Percentiles rank a stretch among this genome's conserved stretches.
These are phyloP conservation scores for Pelobates cultripes DNA, from an alignment of 2,797 vertebrate species.

Conservation along the genomic window DNA sequence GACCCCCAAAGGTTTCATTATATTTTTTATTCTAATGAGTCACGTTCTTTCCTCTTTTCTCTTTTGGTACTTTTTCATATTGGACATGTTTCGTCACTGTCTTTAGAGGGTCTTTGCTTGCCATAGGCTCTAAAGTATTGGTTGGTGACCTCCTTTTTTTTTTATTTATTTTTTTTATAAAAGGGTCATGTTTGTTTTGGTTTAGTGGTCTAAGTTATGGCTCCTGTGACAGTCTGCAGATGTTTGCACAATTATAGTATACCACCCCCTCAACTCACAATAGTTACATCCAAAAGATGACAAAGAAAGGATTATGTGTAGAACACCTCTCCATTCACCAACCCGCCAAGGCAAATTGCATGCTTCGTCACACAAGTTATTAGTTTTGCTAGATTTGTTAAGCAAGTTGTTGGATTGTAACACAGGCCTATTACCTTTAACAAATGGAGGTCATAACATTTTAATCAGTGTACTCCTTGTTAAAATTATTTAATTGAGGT, in stretches of 20 bases:
- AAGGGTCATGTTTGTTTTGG: background rate
- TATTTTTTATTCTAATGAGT: conserved; percentile 76
- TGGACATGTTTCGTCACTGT: background rate
- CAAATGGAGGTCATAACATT: too few relatives aligned
- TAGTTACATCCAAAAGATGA: background rate
- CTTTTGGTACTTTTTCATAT: conserved; percentile 1
- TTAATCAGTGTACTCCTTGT: too few relatives aligned
- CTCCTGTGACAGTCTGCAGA: background rate
- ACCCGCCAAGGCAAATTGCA: background rate
- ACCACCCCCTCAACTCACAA: background rate
- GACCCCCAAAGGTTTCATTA: conserved; percentile 94
- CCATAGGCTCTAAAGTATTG: background rate
- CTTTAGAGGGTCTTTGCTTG: background rate
- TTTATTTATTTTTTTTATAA: background rate
- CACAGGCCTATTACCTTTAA: too few relatives aligned
- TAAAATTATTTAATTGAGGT: too few relatives aligned
- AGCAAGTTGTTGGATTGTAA: too few relatives aligned
- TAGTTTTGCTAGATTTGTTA: too few relatives aligned
- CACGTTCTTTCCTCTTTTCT: conserved; percentile 20
- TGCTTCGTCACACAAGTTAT: background rate
- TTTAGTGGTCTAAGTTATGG: background rate
- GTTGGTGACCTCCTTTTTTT: background rate
- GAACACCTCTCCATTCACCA: background rate
- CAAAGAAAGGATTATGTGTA: background rate
- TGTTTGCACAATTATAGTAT: background rate